phyloP scores from a whole-genome alignment of 2,113 vertebrate species.

The Willisornis vidua region DNA sequence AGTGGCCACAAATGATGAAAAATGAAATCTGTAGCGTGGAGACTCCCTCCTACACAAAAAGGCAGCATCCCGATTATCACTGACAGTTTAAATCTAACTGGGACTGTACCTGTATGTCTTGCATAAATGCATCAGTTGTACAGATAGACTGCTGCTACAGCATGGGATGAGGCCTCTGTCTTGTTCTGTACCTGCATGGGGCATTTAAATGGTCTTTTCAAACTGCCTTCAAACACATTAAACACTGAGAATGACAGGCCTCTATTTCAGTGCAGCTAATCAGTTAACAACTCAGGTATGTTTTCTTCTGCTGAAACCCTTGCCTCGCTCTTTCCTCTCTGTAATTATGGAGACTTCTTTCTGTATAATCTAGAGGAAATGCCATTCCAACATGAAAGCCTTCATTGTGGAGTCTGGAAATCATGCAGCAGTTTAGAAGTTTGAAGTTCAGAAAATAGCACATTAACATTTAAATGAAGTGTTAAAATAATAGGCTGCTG shows the following conservation, averaged over 20 bases:
- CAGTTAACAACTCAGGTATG: not conserved
- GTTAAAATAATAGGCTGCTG: not conserved
- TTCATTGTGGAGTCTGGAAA: not conserved
- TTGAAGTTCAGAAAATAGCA: slow-evolving; percentile 18
- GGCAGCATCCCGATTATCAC: not conserved
- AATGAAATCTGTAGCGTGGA: not conserved
- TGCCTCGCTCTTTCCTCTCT: not conserved
- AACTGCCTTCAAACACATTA: not conserved
- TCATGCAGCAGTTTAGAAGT: not conserved
- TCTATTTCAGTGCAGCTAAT: not conserved
- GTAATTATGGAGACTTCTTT: not conserved
- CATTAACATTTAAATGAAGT: slow-evolving; percentile 36
- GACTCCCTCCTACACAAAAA: not conserved
- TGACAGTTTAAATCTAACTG: not conserved
- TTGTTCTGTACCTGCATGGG: not conserved
- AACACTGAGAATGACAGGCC: not conserved
- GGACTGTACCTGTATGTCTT: not conserved
- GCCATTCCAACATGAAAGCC: not conserved
- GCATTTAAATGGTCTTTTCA: not conserved
- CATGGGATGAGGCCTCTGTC: not conserved
- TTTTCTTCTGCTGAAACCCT: not conserved
- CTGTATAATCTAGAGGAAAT: not conserved
- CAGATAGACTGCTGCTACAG: not conserved
- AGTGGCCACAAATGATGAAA: not conserved
- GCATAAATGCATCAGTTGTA: not conserved